phyloP scores from a whole-genome alignment of 2,797 vertebrate species.

The Myiotriccus ornatus region DNA sequence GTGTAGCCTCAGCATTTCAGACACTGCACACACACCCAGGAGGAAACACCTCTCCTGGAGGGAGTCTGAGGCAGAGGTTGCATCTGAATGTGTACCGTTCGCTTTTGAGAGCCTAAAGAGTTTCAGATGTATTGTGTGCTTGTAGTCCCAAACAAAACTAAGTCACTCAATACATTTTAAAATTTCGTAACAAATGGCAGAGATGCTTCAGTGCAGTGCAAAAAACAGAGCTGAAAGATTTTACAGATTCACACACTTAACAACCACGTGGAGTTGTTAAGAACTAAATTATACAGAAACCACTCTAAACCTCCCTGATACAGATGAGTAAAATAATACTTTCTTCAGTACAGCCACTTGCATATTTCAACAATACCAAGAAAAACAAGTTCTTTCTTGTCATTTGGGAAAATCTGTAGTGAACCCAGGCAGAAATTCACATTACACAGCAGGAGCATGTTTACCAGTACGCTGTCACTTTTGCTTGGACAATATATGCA shows the following conservation, averaged over 20 bases:
- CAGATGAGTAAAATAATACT: neutral
- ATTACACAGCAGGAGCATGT: neutral
- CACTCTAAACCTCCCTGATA: neutral
- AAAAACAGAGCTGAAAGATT: neutral
- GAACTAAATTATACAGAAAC: neutral
- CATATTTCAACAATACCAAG: neutral
- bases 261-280: neutral
- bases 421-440: neutral
- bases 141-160: neutral
- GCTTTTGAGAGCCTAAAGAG: neutral
- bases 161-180: neutral
- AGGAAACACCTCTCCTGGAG: neutral
- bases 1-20: neutral
- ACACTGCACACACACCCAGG: neutral
- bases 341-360: neutral
- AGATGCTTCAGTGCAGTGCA: neutral
- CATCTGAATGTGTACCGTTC: fast-evolving
- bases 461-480: neutral
- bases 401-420: neutral
- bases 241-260: neutral
- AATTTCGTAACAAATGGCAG: neutral
- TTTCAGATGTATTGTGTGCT: neutral
- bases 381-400: conserved; percentile 2
- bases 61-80: neutral
- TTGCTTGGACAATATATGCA: neutral